A percentile compares a stretch with the other conserved stretches of the same genome.
Conservation (phyloP, 2,113 vertebrate species). For the Callionymus lyra region DNA sequence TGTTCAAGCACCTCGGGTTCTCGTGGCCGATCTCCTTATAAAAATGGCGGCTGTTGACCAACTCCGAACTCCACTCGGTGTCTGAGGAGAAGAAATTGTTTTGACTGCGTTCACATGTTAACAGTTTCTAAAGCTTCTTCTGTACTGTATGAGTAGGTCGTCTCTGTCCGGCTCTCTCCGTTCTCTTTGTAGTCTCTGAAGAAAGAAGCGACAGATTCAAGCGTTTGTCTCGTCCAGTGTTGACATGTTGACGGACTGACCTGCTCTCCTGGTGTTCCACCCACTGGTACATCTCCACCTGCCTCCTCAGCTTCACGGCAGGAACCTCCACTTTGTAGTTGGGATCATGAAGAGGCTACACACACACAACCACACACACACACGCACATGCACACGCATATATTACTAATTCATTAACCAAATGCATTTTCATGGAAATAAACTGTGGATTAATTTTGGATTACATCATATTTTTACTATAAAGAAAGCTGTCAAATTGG, state of each 20-base stretch:
- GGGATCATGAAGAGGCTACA: slow-evolving; percentile 85
- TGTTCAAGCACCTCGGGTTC: slow-evolving; percentile 79
- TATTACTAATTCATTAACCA: too few relatives aligned
- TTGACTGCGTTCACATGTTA: too few relatives aligned
- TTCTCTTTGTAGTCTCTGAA: slow-evolving; percentile 82
- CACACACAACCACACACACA: slow-evolving; percentile 10
- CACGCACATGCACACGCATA: too few relatives aligned
- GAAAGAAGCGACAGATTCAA: not conserved
- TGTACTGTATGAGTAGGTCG: slow-evolving; percentile 86
- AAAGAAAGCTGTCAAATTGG: too few relatives aligned
- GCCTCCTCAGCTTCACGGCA: slow-evolving; percentile 84
- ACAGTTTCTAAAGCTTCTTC: too few relatives aligned
- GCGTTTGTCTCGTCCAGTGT: slow-evolving; percentile 1
- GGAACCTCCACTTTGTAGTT: slow-evolving; percentile 83
- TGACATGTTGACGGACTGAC: slow-evolving; percentile 56
- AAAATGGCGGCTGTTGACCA: slow-evolving; percentile 87
- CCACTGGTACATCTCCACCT: slow-evolving; percentile 98
- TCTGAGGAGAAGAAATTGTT: slow-evolving; percentile 55
- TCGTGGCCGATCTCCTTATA: slow-evolving; percentile 92
- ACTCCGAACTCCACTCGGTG: slow-evolving; percentile 86
- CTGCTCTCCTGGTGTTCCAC: slow-evolving; percentile 83
- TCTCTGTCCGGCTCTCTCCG: slow-evolving; percentile 85
- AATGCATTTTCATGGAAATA: too few relatives aligned
- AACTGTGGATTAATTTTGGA: too few relatives aligned
- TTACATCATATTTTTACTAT: too few relatives aligned